Percentiles rank a stretch among this genome's conserved stretches.
phyloP scores from a whole-genome alignment of 2,888 invertebrate species.

The Endomychus coccineus region DNA sequence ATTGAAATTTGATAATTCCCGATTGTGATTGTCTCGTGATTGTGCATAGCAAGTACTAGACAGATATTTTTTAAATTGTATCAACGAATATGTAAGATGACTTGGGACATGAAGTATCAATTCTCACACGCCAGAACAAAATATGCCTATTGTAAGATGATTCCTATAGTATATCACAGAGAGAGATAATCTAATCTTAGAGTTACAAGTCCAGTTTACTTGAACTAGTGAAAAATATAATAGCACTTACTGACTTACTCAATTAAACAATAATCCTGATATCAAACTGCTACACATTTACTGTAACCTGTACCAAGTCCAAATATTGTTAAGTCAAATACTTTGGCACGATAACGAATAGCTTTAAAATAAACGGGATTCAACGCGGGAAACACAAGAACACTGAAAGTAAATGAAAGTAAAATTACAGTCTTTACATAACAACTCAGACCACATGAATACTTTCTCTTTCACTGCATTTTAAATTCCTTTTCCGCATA shows the following conservation, averaged over 20 bases:
- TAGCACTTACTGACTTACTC: conserved; percentile 25
- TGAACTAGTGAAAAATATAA: neutral
- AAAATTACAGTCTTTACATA: conserved; percentile 42
- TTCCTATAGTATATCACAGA: no score
- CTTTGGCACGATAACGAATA: conserved; percentile 34
- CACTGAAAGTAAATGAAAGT: conserved; percentile 43
- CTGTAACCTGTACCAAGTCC: conserved; percentile 25
- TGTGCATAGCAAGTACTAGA: no score
- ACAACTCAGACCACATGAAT: conserved; percentile 37
- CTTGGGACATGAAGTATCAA: no score
- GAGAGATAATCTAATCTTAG: no score
- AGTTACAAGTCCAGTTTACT: no score
- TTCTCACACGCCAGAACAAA: no score
- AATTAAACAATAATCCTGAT: conserved; percentile 29
- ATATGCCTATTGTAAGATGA: no score
- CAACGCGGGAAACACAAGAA: conserved; percentile 35
- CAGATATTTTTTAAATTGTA: no score
- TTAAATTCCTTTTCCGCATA: conserved; percentile 35
- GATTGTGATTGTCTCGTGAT: no score
- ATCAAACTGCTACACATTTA: conserved; percentile 30
- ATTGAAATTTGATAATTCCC: no score
- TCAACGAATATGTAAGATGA: no score
- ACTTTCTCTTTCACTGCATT: conserved; percentile 41
- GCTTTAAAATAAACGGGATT: conserved; percentile 36
- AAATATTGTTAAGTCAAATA: conserved; percentile 31